Base-by-base conservation (phyloP, 2,113 vertebrate genomes). In the Oncorhynchus masou region DNA sequence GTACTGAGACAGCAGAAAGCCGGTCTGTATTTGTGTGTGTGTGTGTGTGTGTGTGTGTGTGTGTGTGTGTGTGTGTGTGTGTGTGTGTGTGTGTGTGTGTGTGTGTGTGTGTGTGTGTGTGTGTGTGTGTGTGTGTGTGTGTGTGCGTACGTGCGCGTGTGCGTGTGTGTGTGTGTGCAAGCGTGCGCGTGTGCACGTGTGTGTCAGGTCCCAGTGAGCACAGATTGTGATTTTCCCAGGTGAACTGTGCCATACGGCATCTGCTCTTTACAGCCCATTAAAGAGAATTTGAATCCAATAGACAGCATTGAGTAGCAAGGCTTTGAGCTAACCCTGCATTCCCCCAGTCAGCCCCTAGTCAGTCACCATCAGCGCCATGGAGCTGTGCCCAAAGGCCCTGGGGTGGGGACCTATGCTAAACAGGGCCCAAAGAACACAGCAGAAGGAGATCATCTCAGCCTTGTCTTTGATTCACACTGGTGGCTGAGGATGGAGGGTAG, bases 161-260 rank as follows among this genome's bases (percentile, higher is more conserved):
- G 1, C 76, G 81, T 74, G 81, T 75, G 67, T 7, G 69, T 20
- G 39, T 4, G 81, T 65, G 48, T 15, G 6, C 9, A 69, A 45
- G 39, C 25, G 34, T 74, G 34, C 20, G 62, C 20, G 6, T 2
- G 6, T 11, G 45, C 51, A 25, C 39, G 22, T 70, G 31, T 19
- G 74, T 59, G 49, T 24, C 16, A 4, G 3, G 77, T 79, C 75
- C 3, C 74, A 2, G 12, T 64, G 67, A 13, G 78, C 88, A 89
- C 90, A 93, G 92, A 90, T 92, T 91, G 91, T 54, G 76, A 82
- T 85, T 92, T 93, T 92, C 91, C 91, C 91, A 91, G 91, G 90
- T 92, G 92, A 92, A 92, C 84, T 31, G 45, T 68, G 12, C 82
- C 92, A 92, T 88, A 87, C 70, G 88, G 88, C 70, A 75, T 77